A percentile compares a stretch with the other conserved stretches of the same genome.
Evolutionary conservation across 2,888 invertebrate species (phyloP).

Genomic region (Campoplex capitator): DNA sequence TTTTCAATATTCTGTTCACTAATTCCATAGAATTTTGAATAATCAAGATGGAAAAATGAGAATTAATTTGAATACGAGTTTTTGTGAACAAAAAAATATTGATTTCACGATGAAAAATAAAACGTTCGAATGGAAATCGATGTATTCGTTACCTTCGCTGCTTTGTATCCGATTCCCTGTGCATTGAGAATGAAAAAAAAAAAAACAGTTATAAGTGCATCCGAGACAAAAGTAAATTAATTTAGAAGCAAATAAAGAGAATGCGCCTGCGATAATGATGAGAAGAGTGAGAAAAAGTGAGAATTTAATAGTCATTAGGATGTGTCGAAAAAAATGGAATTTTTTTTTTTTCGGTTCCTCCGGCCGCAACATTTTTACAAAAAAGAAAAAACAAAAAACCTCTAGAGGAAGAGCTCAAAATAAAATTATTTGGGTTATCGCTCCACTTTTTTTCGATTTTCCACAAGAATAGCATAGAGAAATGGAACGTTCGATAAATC

Average conservation of each 20-base stretch:
- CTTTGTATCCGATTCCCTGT: constrained; percentile 9
- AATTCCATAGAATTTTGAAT: not conserved
- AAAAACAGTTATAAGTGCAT: not conserved
- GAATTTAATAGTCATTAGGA: too few species aligned
- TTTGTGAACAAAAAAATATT: not conserved
- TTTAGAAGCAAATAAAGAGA: constrained; percentile 5
- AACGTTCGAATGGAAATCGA: not conserved
- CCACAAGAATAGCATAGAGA: too few species aligned
- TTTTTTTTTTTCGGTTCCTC: too few species aligned
- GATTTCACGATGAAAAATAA: not conserved
- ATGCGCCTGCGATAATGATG: constrained; percentile 38
- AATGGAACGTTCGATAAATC: too few species aligned
- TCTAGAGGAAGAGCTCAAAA: too few species aligned
- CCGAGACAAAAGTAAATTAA: constrained; percentile 23
- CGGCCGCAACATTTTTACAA: too few species aligned
- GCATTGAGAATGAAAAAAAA: constrained; percentile 31
- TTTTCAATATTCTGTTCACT: not conserved
- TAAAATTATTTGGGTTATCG: too few species aligned
- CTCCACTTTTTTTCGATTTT: too few species aligned
- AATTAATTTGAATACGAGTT: not conserved
- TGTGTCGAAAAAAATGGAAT: too few species aligned
- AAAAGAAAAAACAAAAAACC: too few species aligned
- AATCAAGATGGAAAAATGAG: not conserved
- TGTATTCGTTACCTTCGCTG: not conserved
- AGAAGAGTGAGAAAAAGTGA: constrained; percentile 4